Conservation (phyloP, 1,140 invertebrate species). For the Drosophila arawakana region DNA sequence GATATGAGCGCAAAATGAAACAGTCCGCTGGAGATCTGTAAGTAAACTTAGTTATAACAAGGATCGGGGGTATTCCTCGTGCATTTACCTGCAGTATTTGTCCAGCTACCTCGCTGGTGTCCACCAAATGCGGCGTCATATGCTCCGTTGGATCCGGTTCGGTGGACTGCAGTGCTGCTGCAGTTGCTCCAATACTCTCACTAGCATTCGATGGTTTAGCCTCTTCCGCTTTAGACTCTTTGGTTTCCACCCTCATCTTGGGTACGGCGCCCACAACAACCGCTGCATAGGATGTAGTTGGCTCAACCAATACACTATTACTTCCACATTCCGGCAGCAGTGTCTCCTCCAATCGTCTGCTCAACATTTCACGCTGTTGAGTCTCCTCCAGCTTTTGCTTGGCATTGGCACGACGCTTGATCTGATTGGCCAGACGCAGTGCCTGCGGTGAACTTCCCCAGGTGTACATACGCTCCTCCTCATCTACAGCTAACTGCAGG, state of each 20-base stretch:
- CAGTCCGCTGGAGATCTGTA: constrained; percentile 87
- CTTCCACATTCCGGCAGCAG: constrained; percentile 44
- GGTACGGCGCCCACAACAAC: constrained; percentile 64
- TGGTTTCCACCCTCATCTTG: constrained; percentile 53
- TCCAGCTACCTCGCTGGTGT: constrained; percentile 86
- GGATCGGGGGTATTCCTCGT: not conserved
- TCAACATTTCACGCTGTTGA: constrained; percentile 74
- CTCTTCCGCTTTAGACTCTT: constrained; percentile 55
- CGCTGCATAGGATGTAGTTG: constrained; percentile 67
- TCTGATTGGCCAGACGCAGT: constrained; percentile 88
- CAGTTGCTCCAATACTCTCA: constrained; percentile 39
- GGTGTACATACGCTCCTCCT: constrained; percentile 88
- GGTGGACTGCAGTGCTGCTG: not conserved
- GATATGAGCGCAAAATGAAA: constrained; percentile 88
- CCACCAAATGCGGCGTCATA: constrained; percentile 86
- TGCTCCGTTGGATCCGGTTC: constrained; percentile 84
- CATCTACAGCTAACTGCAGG: constrained; percentile 89
- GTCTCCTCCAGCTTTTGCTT: constrained; percentile 85
- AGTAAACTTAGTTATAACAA: not conserved
- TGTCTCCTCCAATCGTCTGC: constrained; percentile 74
- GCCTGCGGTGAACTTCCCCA: constrained; percentile 93
- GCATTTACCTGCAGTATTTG: constrained; percentile 86
- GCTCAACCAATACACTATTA: constrained; percentile 54
- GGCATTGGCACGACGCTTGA: constrained; percentile 86
- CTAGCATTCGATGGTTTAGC: constrained; percentile 58